Percentiles rank a stretch among this genome's conserved stretches.
phyloP scores from a whole-genome alignment of 2,888 invertebrate genomes.

The Drosophila limbata region DNA sequence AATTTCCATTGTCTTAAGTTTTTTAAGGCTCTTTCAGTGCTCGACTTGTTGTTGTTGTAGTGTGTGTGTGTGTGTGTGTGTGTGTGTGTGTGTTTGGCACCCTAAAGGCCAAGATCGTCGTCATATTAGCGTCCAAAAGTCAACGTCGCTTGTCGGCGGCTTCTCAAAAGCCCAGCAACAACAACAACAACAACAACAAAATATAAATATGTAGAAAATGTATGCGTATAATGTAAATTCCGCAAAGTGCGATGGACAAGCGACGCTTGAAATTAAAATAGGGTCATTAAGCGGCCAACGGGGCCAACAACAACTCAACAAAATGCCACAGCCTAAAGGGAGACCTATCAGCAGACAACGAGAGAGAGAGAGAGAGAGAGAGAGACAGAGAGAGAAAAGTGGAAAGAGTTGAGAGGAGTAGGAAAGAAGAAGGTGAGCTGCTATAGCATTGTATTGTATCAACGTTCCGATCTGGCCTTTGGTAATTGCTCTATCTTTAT shows the following conservation, averaged over 20 bases:
- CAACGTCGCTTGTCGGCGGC: constrained; percentile 77
- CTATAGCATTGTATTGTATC: constrained; percentile 15
- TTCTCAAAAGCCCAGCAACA: constrained; percentile 72
- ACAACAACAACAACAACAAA: constrained; percentile 7
- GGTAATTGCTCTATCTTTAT: constrained; percentile 50
- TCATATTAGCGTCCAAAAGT: constrained; percentile 81
- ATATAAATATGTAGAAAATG: constrained; percentile 53
- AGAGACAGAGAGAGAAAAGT: not conserved
- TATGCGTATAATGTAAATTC: constrained; percentile 75
- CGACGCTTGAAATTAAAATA: constrained; percentile 79
- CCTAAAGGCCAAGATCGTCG: constrained; percentile 81
- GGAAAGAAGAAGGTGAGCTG: not conserved
- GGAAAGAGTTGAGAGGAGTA: not conserved
- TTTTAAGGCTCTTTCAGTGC: constrained; percentile 66
- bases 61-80: not conserved
- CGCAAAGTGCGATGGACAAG: constrained; percentile 81
- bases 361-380: not conserved
- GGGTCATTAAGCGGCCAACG: constrained; percentile 75
- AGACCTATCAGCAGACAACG: constrained; percentile 21
- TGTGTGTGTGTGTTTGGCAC: constrained; percentile 51
- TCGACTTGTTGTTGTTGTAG: constrained; percentile 33
- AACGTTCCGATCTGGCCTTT: constrained; percentile 18
- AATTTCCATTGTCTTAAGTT: constrained; percentile 77
- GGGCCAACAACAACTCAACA: constrained; percentile 23
- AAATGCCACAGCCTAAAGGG: constrained; percentile 11